A percentile compares a stretch with the other conserved stretches of the same genome.
phyloP scores from a whole-genome alignment of 2,888 invertebrate species.

The Azorinus chamasolen region DNA sequence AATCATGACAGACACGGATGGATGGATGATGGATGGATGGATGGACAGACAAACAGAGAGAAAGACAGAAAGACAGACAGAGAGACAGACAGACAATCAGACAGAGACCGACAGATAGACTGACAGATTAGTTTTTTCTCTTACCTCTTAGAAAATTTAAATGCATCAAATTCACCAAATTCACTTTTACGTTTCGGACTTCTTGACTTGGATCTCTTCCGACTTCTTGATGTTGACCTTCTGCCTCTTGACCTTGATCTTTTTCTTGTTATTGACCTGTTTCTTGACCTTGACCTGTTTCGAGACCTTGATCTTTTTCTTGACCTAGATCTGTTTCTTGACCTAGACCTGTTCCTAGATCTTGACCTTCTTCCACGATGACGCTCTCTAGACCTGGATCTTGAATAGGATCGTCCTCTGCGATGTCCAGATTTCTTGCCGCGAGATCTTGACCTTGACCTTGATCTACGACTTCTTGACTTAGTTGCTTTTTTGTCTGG shows the following conservation, averaged over 20 bases:
- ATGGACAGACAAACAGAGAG: too few relatives aligned
- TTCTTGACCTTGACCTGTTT: conserved; percentile 40
- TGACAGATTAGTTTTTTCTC: too few relatives aligned
- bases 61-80: too few relatives aligned
- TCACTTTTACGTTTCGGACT: conserved; percentile 50
- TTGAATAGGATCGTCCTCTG: conserved; percentile 34
- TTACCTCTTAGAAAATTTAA: conserved; percentile 48
- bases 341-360: conserved; percentile 35
- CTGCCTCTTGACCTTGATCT: conserved; percentile 33
- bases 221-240: conserved; percentile 31
- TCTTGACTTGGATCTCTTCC: conserved; percentile 16
- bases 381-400: conserved; percentile 1
- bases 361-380: conserved; percentile 26
- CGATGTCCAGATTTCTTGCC: conserved; percentile 40
- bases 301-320: conserved; percentile 27
- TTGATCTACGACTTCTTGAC: conserved; percentile 47
- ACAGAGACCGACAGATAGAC: too few relatives aligned
- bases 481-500: conserved; percentile 16
- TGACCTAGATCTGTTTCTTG: conserved; percentile 1
- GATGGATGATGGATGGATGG: too few relatives aligned
- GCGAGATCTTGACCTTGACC: conserved; percentile 50
- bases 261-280: conserved; percentile 21
- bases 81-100: too few relatives aligned
- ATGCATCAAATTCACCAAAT: conserved; percentile 68
- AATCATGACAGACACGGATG: too few relatives aligned